Conservation (phyloP, 1,140 invertebrate species). For the Oscheius sp. region DNA sequence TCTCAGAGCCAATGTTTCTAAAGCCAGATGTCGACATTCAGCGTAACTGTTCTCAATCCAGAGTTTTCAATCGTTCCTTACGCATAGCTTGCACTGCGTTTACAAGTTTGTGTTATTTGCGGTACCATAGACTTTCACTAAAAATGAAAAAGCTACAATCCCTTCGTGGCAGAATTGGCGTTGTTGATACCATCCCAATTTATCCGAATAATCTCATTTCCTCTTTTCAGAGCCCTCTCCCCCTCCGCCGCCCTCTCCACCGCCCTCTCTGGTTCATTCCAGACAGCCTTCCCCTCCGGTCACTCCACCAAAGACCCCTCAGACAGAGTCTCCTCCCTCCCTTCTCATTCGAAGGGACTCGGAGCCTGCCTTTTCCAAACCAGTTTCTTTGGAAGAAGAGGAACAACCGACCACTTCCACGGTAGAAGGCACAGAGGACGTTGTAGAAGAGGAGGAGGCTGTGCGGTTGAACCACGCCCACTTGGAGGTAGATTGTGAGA, state of each 20-base stretch:
- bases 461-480: not conserved
- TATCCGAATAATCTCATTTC: no score
- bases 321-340: no score
- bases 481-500: not conserved
- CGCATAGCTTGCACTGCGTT: no score
- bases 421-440: not conserved
- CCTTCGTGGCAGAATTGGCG: no score
- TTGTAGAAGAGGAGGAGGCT: not conserved
- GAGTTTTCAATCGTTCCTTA: no score
- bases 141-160: no score
- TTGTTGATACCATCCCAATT: no score
- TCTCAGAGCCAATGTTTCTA: no score
- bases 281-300: not conserved
- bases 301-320: not conserved
- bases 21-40: no score
- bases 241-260: not conserved
- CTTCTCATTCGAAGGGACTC: not conserved
- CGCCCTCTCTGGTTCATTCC: not conserved
- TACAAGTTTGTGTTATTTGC: no score
- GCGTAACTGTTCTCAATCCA: no score
- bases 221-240: not conserved
- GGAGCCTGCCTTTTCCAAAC: not conserved
- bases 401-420: not conserved
- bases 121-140: no score
- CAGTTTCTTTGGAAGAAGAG: not conserved